A percentile compares a stretch with the other conserved stretches of the same genome.
These are phyloP conservation scores for Centrocercus urophasianus DNA, from an alignment of 2,113 vertebrate genomes.

Conservation along the genomic window DNA sequence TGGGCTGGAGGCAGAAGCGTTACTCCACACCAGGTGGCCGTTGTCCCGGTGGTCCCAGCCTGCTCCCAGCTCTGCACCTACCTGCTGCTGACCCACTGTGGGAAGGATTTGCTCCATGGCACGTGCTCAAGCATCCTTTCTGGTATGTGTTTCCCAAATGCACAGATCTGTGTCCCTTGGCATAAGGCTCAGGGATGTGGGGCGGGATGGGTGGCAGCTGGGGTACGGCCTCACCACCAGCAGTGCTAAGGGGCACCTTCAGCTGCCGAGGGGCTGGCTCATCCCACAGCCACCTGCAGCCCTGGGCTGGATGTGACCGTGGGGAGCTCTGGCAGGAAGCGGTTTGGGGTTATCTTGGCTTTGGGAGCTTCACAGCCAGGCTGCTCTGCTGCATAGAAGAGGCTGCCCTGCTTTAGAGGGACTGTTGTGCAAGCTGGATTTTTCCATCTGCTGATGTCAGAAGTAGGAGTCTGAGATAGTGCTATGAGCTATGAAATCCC, in stretches of 20 bases:
- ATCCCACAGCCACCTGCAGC: not conserved
- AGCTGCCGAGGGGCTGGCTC: not conserved
- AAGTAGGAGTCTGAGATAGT: not conserved
- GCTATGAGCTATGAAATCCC: not conserved
- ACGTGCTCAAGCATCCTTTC: not conserved
- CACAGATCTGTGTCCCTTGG: not conserved
- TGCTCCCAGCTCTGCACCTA: not conserved
- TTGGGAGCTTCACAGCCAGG: not conserved
- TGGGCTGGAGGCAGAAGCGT: not conserved
- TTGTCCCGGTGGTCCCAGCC: not conserved
- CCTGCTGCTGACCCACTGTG: not conserved
- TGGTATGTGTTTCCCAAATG: not conserved
- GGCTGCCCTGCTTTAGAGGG: not conserved
- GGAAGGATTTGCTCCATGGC: not conserved
- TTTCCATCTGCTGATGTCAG: not conserved
- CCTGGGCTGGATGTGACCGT: not conserved
- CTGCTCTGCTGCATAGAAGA: not conserved
- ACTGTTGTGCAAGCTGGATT: not conserved
- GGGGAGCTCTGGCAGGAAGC: not conserved
- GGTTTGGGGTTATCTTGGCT: not conserved
- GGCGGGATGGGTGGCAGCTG: fast-evolving
- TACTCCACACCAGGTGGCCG: not conserved
- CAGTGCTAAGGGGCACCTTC: not conserved
- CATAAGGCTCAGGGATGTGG: not conserved
- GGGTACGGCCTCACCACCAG: not conserved